Evolutionary conservation across 92 coral and sea anemone species (phyloP).

Genomic region (Porites rus): DNA sequence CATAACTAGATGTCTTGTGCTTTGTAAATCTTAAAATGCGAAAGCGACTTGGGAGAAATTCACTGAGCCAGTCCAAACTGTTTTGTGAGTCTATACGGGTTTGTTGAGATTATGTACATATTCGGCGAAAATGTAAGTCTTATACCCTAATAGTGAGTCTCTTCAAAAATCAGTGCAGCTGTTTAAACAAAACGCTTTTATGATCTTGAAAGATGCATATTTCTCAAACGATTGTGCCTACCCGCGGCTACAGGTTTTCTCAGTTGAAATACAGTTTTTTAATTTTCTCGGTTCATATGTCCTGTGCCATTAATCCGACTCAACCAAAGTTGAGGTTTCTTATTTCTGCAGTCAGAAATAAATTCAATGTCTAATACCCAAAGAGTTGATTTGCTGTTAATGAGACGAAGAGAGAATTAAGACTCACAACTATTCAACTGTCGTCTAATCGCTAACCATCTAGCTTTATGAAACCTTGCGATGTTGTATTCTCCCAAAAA

Average conservation of each 20-base stretch:
- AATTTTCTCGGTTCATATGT: no score
- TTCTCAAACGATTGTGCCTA: background rate
- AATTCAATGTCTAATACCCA: background rate
- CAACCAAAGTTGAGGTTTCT: background rate
- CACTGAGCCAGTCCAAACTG: no score
- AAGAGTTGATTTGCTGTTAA: background rate
- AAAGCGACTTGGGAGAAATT: background rate
- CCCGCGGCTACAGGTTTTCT: background rate
- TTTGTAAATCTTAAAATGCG: background rate
- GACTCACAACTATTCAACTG: conserved; percentile 9
- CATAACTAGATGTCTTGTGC: background rate
- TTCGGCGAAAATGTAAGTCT: conserved; percentile 7
- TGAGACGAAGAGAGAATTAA: conserved; percentile 10
- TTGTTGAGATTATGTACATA: conserved; percentile 1
- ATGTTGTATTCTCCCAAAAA: conserved; percentile 1
- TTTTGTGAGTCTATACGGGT: background rate
- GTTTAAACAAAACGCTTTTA: conserved; percentile 43
- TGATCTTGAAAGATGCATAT: background rate
- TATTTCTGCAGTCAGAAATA: background rate
- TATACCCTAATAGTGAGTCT: background rate
- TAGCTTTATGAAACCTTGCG: background rate
- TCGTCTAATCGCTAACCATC: conserved; percentile 10
- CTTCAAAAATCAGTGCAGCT: conserved; percentile 27
- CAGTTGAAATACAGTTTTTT: no score
- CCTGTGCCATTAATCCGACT: no score